Conservation (phyloP, 2,797 vertebrate genomes). For the Chlorospingus semifuscus region DNA sequence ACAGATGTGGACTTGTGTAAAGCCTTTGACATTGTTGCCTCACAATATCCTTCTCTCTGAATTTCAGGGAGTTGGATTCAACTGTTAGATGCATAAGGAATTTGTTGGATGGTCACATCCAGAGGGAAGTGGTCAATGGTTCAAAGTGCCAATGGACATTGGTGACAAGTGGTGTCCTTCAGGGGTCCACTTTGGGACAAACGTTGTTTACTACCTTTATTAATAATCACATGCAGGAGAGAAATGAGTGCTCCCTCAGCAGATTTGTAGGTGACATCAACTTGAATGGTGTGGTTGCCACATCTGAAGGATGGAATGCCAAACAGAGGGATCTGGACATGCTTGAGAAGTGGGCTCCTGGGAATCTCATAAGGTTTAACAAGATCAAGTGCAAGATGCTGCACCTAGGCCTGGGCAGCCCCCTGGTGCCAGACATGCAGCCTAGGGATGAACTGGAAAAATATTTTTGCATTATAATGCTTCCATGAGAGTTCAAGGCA, state of each 20-base stretch:
- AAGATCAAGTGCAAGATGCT: background rate
- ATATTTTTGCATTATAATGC: background rate
- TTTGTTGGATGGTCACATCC: background rate
- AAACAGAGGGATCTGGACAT: background rate
- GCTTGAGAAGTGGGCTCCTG: background rate
- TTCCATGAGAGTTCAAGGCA: background rate
- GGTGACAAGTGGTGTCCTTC: background rate
- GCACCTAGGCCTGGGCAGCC: background rate
- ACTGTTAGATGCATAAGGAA: background rate
- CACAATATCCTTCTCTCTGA: background rate
- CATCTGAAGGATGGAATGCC: background rate
- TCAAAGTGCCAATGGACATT: rapidly evolving
- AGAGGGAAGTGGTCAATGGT: background rate
- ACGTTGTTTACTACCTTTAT: background rate
- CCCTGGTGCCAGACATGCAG: background rate
- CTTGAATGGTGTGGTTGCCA: background rate
- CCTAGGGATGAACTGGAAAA: background rate
- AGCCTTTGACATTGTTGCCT: background rate
- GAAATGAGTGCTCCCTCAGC: background rate
- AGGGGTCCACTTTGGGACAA: background rate
- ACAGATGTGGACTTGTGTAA: background rate
- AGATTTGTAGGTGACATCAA: background rate
- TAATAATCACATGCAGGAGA: background rate
- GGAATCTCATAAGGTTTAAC: background rate
- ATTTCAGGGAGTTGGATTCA: background rate